Percentiles rank a stretch among this genome's conserved stretches.
phyloP scores from a whole-genome alignment of 1,140 invertebrate genomes.

The Lamellibrachia luymesi region DNA sequence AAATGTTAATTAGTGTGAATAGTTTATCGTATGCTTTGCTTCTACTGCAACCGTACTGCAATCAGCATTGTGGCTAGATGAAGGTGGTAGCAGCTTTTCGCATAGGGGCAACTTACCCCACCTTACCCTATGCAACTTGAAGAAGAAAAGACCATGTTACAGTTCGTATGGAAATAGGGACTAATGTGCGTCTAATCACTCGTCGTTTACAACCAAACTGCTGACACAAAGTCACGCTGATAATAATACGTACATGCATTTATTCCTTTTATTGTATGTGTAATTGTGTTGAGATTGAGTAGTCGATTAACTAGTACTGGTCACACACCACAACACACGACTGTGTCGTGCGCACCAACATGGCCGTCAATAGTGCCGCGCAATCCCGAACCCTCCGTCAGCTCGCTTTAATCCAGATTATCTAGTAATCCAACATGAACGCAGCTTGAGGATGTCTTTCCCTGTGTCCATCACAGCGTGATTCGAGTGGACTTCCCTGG shows the following conservation, averaged over 20 bases:
- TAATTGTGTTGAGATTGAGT: not conserved
- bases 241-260: not conserved
- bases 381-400: not conserved
- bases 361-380: not conserved
- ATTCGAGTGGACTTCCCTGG: not conserved
- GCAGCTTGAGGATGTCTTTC: not conserved
- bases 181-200: not conserved
- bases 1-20: too few relatives aligned
- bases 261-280: not conserved
- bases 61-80: too few relatives aligned
- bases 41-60: too few relatives aligned
- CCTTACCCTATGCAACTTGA: too few relatives aligned
- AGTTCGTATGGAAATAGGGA: too few relatives aligned
- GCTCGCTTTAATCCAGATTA: not conserved
- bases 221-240: not conserved
- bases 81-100: too few relatives aligned
- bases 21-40: too few relatives aligned
- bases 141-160: too few relatives aligned
- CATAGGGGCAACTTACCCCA: too few relatives aligned
- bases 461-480: not conserved
- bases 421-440: not conserved
- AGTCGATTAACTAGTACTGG: not conserved
- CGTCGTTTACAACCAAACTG: not conserved
- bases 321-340: not conserved
- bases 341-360: not conserved